Evolutionary conservation across 2,797 vertebrate genomes (phyloP).

Genomic region (Chaunax sp.): DNA sequence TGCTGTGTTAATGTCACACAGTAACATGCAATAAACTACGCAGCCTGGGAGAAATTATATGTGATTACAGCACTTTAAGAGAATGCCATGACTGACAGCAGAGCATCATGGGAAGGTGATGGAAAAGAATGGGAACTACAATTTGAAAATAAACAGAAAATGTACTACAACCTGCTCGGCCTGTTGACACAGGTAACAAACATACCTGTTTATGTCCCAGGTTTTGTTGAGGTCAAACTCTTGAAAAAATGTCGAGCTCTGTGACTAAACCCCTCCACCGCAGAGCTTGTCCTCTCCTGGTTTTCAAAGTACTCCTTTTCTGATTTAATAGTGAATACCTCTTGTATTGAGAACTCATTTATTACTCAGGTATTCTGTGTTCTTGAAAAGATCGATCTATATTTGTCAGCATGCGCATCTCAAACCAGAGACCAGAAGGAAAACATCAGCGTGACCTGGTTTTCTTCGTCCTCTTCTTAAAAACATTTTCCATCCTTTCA

Average conservation of each 20-base stretch:
- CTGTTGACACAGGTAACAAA: too few relatives aligned
- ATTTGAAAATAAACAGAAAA: too few relatives aligned
- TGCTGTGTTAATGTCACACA: not conserved
- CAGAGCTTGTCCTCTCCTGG: constrained; percentile 15
- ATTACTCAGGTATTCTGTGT: constrained; percentile 33
- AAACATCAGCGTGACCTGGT: not conserved
- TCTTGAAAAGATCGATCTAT: constrained; percentile 19
- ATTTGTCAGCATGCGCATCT: constrained; percentile 27
- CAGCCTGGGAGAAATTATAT: too few relatives aligned
- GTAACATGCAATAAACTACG: not conserved
- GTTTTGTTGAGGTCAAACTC: not conserved
- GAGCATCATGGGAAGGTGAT: too few relatives aligned
- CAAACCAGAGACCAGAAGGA: not conserved
- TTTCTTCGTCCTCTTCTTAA: not conserved
- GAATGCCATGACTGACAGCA: too few relatives aligned
- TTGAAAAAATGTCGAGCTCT: constrained; percentile 21
- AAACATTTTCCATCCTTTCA: not conserved
- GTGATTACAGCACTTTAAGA: too few relatives aligned
- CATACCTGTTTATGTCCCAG: too few relatives aligned
- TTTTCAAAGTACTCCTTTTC: constrained; percentile 23
- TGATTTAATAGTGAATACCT: constrained; percentile 40
- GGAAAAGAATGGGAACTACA: too few relatives aligned
- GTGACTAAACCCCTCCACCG: constrained; percentile 36
- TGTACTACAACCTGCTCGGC: too few relatives aligned
- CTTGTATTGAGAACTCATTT: constrained; percentile 32